Base-by-base conservation (phyloP, 2,113 vertebrate genomes). In the Vulpes vulpes region DNA sequence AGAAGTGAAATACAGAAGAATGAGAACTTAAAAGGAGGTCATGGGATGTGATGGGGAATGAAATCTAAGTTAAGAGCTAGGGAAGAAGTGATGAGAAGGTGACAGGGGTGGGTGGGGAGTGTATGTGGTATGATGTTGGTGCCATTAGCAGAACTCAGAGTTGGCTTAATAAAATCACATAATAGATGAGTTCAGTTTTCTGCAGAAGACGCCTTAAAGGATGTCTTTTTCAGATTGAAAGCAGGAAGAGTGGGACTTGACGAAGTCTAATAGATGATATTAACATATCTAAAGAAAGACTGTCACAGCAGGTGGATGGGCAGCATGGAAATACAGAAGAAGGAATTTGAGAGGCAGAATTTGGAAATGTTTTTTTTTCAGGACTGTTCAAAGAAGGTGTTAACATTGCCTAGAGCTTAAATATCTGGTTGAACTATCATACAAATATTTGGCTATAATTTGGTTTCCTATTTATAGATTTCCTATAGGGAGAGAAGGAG, bases 251-350 rank as follows among this genome's bases (percentile, higher is more conserved):
- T 96, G 95, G 97, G 88, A 96, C 71, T 96, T 81, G 65, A 88
- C 94, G 53, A 78, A 76, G 78, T 81, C 91, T 89, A 90, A 94
- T 90, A 92, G 78, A 53, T 92, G 94, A 27, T 91, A 97, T 98
- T 98, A 98, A 94, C 97, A 97, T 98, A 97, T 98, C 97, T 97
- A 97, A 97, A 97, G 97, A 97, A 97, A 98, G 96, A 89, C 53
- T 97, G 94, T 94, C 76, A 80, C 27, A 38, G 73, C 53, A 67
- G 67, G 73, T 89, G 30, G 95, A 80, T 91, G 87, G 88, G 78
- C 84, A 91, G 78, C 92, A 43, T 38, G 35, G 78, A 95, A 79
- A 86, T 71, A 64, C 7, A 89, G 95, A 85, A 91, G 88, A 95
- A 57, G 59, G 71, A 95, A 53, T 27, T n/a, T 19, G 86, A 74